Evolutionary conservation across 2,113 vertebrate species (phyloP), one percentile per base, ranked within the genome.

Genomic region (Zootoca vivipara): DNA sequence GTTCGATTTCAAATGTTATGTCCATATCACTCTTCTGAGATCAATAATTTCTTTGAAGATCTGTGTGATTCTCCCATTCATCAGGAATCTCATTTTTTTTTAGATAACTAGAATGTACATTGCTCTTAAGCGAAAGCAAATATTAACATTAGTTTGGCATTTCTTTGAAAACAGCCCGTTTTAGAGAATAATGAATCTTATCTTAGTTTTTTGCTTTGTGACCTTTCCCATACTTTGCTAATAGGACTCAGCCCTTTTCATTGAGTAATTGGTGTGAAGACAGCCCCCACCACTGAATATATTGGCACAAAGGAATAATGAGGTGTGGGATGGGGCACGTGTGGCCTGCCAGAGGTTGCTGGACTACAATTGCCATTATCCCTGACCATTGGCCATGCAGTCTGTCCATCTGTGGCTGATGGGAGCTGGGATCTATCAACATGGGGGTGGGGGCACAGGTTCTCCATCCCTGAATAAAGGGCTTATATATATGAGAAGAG

Each of bases 61-160:
- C 28, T 58, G 56, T 87, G 85, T 93, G 77, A 90, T 88, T 91
- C 84, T 83, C 3, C 28, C 85, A 33, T 30, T 91, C 46, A 38
- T 80, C 67, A 67, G 9, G 33, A 92, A 92, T 95, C 87, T 92
- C 64, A n/a, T 91, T 22, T 96, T 91, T 22, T 96, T 33, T 92
- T 93, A 88, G 87, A 90, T 93, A 95, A 87, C 85, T 52, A 89
- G 73, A 87, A 90, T 0, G 0, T 93, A 87, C 91, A 87, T n/a
- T 94, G 91, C 86, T 96, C 62, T 82, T 91, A 93, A 89, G 86
- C 65, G 93, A 96, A 62, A 93, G 91, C 91, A 96, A 96, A 94
- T 95, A 93, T 93, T 95, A 93, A 93, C 91, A 91, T 65, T 92
- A 87, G 65, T 42, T 75, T 81, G 91, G 87, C 85, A 90, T 94